Evolutionary conservation across 2,888 invertebrate genomes (phyloP).

Genomic region (Drosophila sordidula): DNA sequence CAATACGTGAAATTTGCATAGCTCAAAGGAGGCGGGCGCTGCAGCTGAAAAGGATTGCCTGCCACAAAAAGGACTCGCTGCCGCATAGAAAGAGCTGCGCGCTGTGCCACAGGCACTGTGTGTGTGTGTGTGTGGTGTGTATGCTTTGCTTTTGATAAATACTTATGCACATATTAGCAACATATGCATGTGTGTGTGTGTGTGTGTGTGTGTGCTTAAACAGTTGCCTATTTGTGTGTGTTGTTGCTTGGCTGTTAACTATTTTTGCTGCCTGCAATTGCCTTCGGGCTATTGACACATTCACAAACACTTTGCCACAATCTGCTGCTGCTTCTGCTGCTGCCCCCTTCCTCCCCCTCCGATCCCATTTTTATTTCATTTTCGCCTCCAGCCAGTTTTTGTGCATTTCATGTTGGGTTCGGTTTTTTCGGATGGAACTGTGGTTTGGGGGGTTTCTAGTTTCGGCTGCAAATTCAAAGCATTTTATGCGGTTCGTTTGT

Average conservation of each 20-base stretch:
- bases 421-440: constrained; percentile 4
- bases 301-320: constrained; percentile 71
- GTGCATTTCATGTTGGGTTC: constrained; percentile 48
- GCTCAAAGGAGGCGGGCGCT: constrained; percentile 1
- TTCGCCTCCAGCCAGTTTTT: constrained; percentile 34
- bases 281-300: constrained; percentile 72
- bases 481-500: constrained; percentile 45
- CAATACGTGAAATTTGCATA: constrained; percentile 50
- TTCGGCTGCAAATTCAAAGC: constrained; percentile 34
- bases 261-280: constrained; percentile 57
- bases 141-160: constrained; percentile 56
- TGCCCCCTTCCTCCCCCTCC: constrained; percentile 1
- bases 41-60: constrained; percentile 14
- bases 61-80: constrained; percentile 17
- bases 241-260: constrained; percentile 50
- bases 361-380: constrained; percentile 7
- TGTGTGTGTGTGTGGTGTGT: constrained; percentile 15
- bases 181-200: constrained; percentile 33
- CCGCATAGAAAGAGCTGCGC: constrained; percentile 48
- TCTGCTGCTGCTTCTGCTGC: constrained; percentile 37
- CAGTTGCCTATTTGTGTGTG: constrained; percentile 36
- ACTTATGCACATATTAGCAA: constrained; percentile 64
- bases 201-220: constrained; percentile 22
- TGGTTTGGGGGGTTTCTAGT: constrained; percentile 6
- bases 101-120: constrained; percentile 33